Conservation (phyloP, 2,797 vertebrate species). For the Coluber constrictor region DNA sequence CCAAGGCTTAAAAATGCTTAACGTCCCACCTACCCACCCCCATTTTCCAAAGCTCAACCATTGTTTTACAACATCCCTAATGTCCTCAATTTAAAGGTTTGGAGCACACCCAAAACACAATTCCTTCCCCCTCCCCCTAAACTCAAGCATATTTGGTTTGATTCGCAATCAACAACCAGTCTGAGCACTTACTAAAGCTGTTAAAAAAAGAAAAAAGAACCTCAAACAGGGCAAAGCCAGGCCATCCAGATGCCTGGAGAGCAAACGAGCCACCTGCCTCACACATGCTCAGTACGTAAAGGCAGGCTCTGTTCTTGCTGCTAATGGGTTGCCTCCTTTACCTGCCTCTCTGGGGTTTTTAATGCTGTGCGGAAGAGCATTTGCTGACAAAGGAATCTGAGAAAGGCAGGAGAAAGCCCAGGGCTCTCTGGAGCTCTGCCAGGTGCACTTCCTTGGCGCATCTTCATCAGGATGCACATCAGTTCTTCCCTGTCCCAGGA, state of each 20-base stretch:
- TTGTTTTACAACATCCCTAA: background rate
- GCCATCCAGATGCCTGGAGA: background rate
- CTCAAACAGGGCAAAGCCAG: background rate
- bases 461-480: background rate
- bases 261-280: background rate
- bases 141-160: background rate
- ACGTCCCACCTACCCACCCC: background rate
- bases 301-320: background rate
- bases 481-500: background rate
- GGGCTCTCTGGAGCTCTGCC: background rate
- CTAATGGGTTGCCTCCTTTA: background rate
- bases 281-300: background rate
- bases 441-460: background rate
- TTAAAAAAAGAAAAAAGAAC: background rate
- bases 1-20: background rate
- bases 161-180: background rate
- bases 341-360: background rate
- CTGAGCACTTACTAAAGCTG: background rate
- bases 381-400: too few relatives aligned
- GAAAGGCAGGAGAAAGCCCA: too few relatives aligned
- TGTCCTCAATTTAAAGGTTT: background rate
- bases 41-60: background rate
- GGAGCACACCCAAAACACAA: background rate
- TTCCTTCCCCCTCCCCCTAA: background rate
- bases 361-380: background rate